Conservation (phyloP, 2,888 invertebrate species). For the Sympetrum striolatum region DNA sequence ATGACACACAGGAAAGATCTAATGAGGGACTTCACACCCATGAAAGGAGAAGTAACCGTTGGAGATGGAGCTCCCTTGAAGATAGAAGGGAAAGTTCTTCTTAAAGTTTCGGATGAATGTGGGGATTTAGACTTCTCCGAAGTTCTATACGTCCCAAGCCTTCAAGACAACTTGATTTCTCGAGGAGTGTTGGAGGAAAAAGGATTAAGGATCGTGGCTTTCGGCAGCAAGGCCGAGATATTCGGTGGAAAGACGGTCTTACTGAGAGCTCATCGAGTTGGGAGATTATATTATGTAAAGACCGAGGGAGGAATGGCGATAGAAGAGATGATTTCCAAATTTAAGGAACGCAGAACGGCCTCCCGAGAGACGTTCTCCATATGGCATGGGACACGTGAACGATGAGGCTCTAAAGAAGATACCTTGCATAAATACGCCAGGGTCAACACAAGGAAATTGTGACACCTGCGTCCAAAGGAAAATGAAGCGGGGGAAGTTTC, state of each 20-base stretch:
- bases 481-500: conserved; percentile 37
- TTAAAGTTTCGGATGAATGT: not conserved
- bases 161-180: not conserved
- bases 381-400: conserved; percentile 11
- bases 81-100: not conserved
- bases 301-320: not conserved
- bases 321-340: not conserved
- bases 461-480: not conserved
- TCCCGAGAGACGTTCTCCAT: not conserved
- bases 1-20: not conserved
- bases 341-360: not conserved
- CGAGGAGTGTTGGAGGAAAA: not conserved
- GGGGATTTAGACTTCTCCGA: not conserved
- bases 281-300: not conserved
- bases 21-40: not conserved
- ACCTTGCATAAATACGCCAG: not conserved
- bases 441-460: not conserved
- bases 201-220: not conserved
- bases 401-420: not conserved
- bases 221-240: not conserved
- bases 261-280: not conserved
- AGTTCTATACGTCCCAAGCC: not conserved
- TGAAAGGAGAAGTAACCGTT: not conserved
- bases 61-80: not conserved
- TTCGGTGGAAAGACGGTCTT: not conserved